Evolutionary conservation across 1,140 invertebrate genomes (phyloP), one percentile per base, ranked within the genome.

Genomic region (Harlomillsia oculata): DNA sequence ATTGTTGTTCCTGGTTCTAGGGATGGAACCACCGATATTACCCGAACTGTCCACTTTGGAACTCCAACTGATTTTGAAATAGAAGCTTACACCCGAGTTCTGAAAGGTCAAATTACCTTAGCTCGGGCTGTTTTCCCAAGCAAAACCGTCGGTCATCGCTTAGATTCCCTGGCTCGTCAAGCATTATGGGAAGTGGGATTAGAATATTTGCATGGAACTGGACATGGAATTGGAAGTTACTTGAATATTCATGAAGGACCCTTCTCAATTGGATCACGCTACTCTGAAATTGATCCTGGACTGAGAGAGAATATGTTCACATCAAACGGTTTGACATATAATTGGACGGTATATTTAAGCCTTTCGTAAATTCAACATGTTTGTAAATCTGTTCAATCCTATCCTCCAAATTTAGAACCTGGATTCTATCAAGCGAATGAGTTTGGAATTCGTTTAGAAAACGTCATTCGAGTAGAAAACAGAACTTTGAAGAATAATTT

Each of bases 201-300:
- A 36, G 89, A 99, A 74, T 99, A 97, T 73, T 78, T 79, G 1
- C 97, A 99, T 73, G 95, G 95, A 18, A 98, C 96, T 21, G 92
- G 95, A 0, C 96, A 99, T 72, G 95, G 96, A 11, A 87, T 99
- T 59, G 96, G 96, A 2, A 36, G 40, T 43, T 97, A 87, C 74
- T 77, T 99, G 14, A 95, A 96, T 75, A 94, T 99, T 11, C 96
- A 98, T 73, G 95, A 99, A 77, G 88, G 83, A 1, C 88, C 89
- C 8, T 83, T 84, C 62, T 83, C 83, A 30, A 84, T 96, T 37
- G 82, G 82, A 1, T 86, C 80, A 77, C 75, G 82, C 30, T 71
- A 75, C 2, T 80, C 80, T 71, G 80, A 82, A 1, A 80, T 83
- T 58, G 82, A 90, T 71, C 84, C 86, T 8, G 89, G 90, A 2